phyloP scores from a whole-genome alignment of 2,113 vertebrate genomes.

The Sceloporus undulatus region DNA sequence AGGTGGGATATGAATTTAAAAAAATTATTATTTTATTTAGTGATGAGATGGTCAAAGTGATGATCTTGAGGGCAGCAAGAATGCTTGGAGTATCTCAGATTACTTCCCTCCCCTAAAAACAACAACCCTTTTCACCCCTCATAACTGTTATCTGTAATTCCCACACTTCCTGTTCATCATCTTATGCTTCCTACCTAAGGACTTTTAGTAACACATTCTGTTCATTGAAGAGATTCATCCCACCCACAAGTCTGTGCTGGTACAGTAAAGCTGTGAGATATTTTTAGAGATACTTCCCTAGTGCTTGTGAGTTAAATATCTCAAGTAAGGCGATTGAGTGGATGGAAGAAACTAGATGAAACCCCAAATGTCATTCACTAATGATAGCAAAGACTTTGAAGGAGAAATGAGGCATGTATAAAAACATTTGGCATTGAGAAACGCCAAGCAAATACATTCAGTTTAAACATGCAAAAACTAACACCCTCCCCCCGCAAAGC shows the following conservation, averaged over 20 bases:
- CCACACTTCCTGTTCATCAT: background rate
- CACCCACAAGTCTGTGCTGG: background rate
- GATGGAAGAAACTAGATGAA: constrained; percentile 30
- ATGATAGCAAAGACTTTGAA: constrained; percentile 31
- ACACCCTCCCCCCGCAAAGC: no score
- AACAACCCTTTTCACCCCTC: no score
- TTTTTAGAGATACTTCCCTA: constrained; percentile 32
- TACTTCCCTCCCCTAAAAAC: no score
- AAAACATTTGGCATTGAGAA: constrained; percentile 18
- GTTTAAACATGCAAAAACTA: constrained; percentile 8
- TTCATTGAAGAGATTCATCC: background rate
- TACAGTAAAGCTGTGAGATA: background rate
- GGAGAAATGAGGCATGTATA: constrained; percentile 16
- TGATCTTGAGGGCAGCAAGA: no score
- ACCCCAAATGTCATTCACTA: background rate
- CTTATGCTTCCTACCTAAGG: background rate
- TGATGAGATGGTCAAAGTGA: no score
- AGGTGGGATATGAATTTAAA: no score
- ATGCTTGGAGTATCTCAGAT: no score
- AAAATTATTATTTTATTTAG: no score
- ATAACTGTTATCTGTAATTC: background rate
- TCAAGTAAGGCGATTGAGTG: constrained; percentile 30
- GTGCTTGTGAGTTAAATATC: constrained; percentile 12
- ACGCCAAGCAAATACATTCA: constrained; percentile 7
- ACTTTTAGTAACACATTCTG: no score